Evolutionary conservation across 2,113 vertebrate genomes (phyloP), one percentile per base, ranked within the genome.

Genomic region (Camelus dromedarius): DNA sequence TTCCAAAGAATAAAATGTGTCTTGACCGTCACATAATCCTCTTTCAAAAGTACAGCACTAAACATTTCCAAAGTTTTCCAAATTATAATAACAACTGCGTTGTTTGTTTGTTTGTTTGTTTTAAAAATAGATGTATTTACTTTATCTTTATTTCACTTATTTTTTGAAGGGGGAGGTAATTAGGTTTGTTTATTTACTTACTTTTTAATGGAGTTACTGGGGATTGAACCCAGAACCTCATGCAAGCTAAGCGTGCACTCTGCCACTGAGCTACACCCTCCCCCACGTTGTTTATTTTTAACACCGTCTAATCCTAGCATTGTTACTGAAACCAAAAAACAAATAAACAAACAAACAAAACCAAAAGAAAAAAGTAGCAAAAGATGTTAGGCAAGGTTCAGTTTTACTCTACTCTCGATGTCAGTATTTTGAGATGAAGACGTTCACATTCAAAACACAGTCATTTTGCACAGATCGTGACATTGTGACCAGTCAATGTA

Each of bases 291-390:
- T 42, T 42, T 42, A 42, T 42, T 42, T 42, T 42, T 42, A 42
- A 8, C 8, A 79, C 54, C 14, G 38, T 64, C 22, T 0, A 42
- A 30, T 24, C 66, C 0, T 95, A 89, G 91, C 91, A 58, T 92
- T 79, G 64, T 72, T 95, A 89, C 20, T 6, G n/a, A 76, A 80
- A 89, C 62, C 84, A 92, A 93, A 64, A 54, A 19, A 62, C 5
- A 10, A 89, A 95, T 77, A 72, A 81, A 2, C 24, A 5, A 24
- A 10, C 69, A 93, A 88, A 5, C 77, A 91, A 88, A 6, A 81
- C 94, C 30, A 8, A 80, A 89, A 87, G 35, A 54, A 95, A 96
- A 83, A 82, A 85, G 30, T 54, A 95, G 12, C 70, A 77, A 84
- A 86, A 62, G 54, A 93, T 7, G 7, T 86, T 79, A 80, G 72